Evolutionary conservation across 1,140 invertebrate genomes (phyloP).

Genomic region (Portunus trituberculatus): DNA sequence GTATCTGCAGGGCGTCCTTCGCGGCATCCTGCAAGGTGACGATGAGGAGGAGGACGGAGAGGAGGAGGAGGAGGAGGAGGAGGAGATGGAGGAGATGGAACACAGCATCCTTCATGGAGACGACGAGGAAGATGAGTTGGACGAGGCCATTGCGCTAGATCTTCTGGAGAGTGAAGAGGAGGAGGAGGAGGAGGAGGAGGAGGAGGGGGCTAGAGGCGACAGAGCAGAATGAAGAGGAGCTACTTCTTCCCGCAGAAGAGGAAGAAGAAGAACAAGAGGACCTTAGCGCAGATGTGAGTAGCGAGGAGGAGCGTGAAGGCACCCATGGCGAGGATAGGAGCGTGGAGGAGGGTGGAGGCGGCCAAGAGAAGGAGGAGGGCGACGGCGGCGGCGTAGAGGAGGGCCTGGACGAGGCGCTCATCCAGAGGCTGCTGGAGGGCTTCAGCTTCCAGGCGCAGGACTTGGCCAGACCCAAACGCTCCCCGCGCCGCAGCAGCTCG

Average conservation of each 20-base stretch:
- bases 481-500: neutral
- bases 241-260: too few species aligned
- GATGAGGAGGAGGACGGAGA: neutral
- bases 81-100: neutral
- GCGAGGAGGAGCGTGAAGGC: neutral
- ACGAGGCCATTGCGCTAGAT: neutral
- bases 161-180: neutral
- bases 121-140: neutral
- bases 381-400: neutral
- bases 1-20: neutral
- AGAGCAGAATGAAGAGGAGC: conserved; percentile 24
- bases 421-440: neutral
- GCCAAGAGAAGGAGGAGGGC: neutral
- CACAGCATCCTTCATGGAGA: neutral
- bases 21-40: neutral
- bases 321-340: neutral
- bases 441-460: neutral
- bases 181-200: conserved; percentile 36
- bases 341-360: neutral
- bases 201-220: neutral
- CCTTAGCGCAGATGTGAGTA: neutral
- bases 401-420: neutral
- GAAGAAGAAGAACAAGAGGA: too few species aligned
- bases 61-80: conserved; percentile 20
- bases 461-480: neutral